Percentiles rank a stretch among this genome's conserved stretches.
Conservation (phyloP, 2,113 vertebrate species). For the Hiodon alosoides region DNA sequence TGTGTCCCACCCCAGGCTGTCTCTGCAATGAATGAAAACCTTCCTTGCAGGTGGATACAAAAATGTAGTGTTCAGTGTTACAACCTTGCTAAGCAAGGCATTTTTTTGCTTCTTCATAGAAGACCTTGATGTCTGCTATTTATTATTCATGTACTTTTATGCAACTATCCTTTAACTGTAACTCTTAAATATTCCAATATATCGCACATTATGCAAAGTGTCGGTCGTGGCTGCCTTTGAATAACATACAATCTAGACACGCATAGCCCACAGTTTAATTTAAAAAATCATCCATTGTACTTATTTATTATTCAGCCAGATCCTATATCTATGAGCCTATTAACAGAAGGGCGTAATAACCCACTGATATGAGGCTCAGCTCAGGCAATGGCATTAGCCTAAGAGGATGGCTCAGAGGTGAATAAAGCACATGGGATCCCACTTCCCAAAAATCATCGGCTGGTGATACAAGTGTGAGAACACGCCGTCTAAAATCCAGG, state of each 20-base stretch:
- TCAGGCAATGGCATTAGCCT: slow-evolving; percentile 57
- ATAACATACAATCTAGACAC: not conserved
- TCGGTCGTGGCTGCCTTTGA: not conserved
- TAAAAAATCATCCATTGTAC: slow-evolving; percentile 44
- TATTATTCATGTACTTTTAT: too few relatives aligned
- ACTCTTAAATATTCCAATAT: too few relatives aligned
- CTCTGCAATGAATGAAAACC: too few relatives aligned
- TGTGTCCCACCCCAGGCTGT: too few relatives aligned
- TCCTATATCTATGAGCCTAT: slow-evolving; percentile 59
- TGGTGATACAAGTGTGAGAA: not conserved
- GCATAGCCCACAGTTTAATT: slow-evolving; percentile 8
- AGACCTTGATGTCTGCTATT: too few relatives aligned
- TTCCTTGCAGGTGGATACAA: too few relatives aligned
- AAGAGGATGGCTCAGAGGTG: slow-evolving; percentile 49
- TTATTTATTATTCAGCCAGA: slow-evolving; percentile 50
- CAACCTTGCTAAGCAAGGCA: too few relatives aligned
- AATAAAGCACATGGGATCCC: not conserved
- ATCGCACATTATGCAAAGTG: not conserved
- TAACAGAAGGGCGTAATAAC: slow-evolving; percentile 39
- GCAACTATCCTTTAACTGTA: too few relatives aligned
- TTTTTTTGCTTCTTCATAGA: too few relatives aligned
- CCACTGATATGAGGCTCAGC: slow-evolving; percentile 58
- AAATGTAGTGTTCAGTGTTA: too few relatives aligned
- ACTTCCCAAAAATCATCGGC: slow-evolving; percentile 24
- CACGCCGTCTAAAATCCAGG: slow-evolving; percentile 5